Conservation (phyloP, 1,140 invertebrate genomes). For the Orius insidiosus region DNA sequence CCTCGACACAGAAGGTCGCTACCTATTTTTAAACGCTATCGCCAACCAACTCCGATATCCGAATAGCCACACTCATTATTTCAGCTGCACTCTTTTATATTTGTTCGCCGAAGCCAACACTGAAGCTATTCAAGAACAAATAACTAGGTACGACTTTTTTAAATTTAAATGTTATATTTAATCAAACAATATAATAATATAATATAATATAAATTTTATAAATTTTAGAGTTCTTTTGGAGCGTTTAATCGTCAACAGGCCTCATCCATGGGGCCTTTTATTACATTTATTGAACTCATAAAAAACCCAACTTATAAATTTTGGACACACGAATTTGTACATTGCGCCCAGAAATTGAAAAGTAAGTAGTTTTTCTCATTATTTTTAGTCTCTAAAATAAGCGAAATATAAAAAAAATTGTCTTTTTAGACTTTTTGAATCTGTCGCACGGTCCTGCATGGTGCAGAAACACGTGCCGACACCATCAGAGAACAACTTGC, state of each 20-base stretch:
- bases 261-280: slow-evolving; percentile 96
- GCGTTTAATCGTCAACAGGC: slow-evolving; percentile 90
- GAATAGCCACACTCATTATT: slow-evolving; percentile 99
- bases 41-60: slow-evolving; percentile 97
- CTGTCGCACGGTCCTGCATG: slow-evolving; percentile 84
- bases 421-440: slow-evolving; percentile 67
- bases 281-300: slow-evolving; percentile 98
- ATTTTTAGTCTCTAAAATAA: neutral
- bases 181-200: no score
- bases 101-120: slow-evolving; percentile 96
- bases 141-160: slow-evolving; percentile 31
- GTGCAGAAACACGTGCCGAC: slow-evolving; percentile 47
- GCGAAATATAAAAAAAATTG: slow-evolving; percentile 11
- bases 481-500: slow-evolving; percentile 17
- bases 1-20: slow-evolving; percentile 90
- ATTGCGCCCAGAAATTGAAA: slow-evolving; percentile 97
- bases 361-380: slow-evolving; percentile 42
- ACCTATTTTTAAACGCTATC: slow-evolving; percentile 94
- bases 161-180: no score
- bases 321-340: slow-evolving; percentile 97
- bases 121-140: slow-evolving; percentile 86
- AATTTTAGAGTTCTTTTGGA: slow-evolving; percentile 75
- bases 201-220: neutral
- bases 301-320: slow-evolving; percentile 99
- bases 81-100: slow-evolving; percentile 91